Base-by-base conservation (phyloP, 2,113 vertebrate genomes). In the Oncorhynchus masou region DNA sequence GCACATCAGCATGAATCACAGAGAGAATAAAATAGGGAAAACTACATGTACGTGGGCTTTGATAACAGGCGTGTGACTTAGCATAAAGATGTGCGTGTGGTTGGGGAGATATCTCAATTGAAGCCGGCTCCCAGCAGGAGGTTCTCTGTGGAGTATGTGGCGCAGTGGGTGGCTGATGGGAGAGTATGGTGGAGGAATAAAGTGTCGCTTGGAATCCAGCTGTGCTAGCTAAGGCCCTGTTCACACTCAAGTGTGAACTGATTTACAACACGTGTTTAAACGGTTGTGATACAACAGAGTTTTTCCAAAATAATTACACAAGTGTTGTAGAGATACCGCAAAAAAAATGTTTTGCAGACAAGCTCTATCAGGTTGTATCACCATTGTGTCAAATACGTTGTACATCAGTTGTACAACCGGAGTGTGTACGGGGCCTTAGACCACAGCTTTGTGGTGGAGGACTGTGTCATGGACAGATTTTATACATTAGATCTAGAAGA, bases 141-240 rank as follows among this genome's bases (percentile, higher is more conserved):
- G 39, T 13, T 74, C 78, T 74, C 19, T 51, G 79, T 74, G 76
- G 29, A 76, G 82, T 65, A 79, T 25, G 71, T 62, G 79, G 73
- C 76, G 81, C 80, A 19, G 79, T 84, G 85, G 88, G 86, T 76
- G 85, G 88, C 70, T 86, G 84, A 87, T 85, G 83, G 80, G 69
- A 75, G 83, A 59, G 20, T 54, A 49, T 74, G 83, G 75, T 49
- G 0, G 85, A 19, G 79, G 85, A 79, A 81, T 76, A 84, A 80
- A 71, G 64, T 66, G 22, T 83, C 75, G 22, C 72, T 54, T 73
- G 81, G 77, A 12, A 49, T 60, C 76, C 88, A 86, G 87, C 90
- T 90, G 86, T 81, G 84, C 83, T 64, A n/a, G 16, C 4, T 19
- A 54, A 54, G 51, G 51, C 51, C 16, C 51, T 19, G 51, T 45